Evolutionary conservation across 2,797 vertebrate genomes (phyloP), one percentile per base, ranked within the genome.

Genomic region (Lerista edwardsae): DNA sequence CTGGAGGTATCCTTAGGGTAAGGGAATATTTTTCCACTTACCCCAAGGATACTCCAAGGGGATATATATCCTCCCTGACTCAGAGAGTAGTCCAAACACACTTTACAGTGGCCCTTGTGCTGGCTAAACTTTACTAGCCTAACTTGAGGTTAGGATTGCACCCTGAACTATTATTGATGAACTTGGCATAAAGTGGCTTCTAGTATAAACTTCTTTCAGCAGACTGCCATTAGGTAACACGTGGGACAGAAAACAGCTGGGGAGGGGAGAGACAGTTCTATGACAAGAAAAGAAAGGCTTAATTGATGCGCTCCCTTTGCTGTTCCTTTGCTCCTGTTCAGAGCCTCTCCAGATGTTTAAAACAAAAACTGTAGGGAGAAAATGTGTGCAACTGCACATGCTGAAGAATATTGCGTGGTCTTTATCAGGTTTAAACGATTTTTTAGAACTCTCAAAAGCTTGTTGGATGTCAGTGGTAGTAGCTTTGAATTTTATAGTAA

Each of bases 401-500:
- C 27, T 73, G 44, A 36, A 86, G 88, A 72, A 75, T 81, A 85
- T 91, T 79, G 68, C 86, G 90, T 85, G 87, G 71, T 77, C 91
- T 80, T 83, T 88, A 91, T 90, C 90, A 76, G 47, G 89, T 82
- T 94, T 39, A 76, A 91, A 75, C 87, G 59, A 0, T 85, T 91
- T 93, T 95, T 69, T 23, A 27, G 92, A 81, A 85, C 88, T 79
- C 87, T 72, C 47, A 1, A 41, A n/a, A 92, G 93, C 91, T 90
- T 92, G 86, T 91, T 93, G 94, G 95, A 93, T 88, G 92, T 71
- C 78, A 69, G 83, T n/a, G 62, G 92, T 90, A 93, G 91, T 95
- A 86, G 91, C 94, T 96, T 95, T 96, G 92, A 95, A 95, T 94
- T 96, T 95, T 94, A 92, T 88, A 80, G 84, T 94, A 90, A 96